phyloP scores from a whole-genome alignment of 2,113 vertebrate species.

The Phoenicopterus ruber region DNA sequence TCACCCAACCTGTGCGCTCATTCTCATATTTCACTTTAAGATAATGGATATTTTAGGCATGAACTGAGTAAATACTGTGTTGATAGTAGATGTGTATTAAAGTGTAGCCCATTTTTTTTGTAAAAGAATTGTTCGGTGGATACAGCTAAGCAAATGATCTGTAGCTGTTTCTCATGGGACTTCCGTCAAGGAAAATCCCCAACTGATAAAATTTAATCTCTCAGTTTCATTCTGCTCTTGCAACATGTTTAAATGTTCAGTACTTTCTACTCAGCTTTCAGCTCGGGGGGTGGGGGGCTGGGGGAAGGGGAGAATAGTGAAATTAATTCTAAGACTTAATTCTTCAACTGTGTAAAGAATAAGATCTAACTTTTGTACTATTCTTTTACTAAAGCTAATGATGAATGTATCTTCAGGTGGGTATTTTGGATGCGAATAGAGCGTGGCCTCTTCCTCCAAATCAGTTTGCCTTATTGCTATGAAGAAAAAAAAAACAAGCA shows the following conservation, averaged over 20 bases:
- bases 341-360: slow-evolving; percentile 54
- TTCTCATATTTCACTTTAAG: slow-evolving; percentile 51
- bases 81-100: slow-evolving; percentile 59
- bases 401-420: slow-evolving; percentile 60
- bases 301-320: not conserved
- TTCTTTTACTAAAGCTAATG: slow-evolving; percentile 59
- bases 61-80: slow-evolving; percentile 60
- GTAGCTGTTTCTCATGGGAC: not conserved
- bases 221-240: slow-evolving; percentile 14
- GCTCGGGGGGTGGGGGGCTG: not conserved
- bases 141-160: not conserved
- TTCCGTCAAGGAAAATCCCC: not conserved
- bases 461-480: slow-evolving; percentile 41
- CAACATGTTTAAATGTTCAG: slow-evolving; percentile 52
- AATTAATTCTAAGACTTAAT: slow-evolving; percentile 40
- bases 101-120: slow-evolving; percentile 2
- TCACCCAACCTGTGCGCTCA: not conserved
- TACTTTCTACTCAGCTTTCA: slow-evolving; percentile 52
- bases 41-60: slow-evolving; percentile 65
- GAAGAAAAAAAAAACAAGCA: not conserved
- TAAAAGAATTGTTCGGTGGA: not conserved
- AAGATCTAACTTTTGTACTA: slow-evolving; percentile 60
- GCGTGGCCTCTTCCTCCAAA: slow-evolving; percentile 56
- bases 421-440: slow-evolving; percentile 54
- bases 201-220: not conserved